Evolutionary conservation across 1,140 invertebrate genomes (phyloP), one percentile per base, ranked within the genome.

Genomic region (Drosophila sp.): DNA sequence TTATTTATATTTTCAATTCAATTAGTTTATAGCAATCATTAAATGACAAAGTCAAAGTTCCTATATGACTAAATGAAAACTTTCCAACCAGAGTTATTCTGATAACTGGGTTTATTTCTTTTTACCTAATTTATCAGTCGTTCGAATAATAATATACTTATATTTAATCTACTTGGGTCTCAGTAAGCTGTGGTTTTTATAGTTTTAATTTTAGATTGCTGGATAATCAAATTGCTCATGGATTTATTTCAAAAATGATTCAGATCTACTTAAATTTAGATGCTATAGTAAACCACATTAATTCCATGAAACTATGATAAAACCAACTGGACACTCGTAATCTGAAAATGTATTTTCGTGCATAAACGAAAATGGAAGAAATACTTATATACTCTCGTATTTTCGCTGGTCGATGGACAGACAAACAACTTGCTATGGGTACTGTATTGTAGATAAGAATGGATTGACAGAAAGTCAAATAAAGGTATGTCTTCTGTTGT

Each of bases 401-500:
- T 10, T 25, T 8, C 7, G 7, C 3, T 50, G 10, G 10, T 10
- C 35, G 35, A 50, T 50, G 44, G 44, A 50, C 44, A 50, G 8
- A 7, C 44, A 2, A 27, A 50, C 8, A 50, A 25, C 23, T 50
- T 25, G 44, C 44, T 23, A 50, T 25, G 23, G 23, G 23, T 8
- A 47, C 17, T 38, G 35, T 38, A 33, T 23, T 38, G 33, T 58
- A 58, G 56, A 61, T 61, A 61, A 61, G 58, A 27, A 10, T n/a
- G 27, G 11, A 17, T 33, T n/a, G 25, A 29, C 7, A 38, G 40
- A 55, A 67, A 55, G 55, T 62, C 68, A 84, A 80, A 80, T 64
- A 72, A 66, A 50, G 73, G 79, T 75, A 87, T 76, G 83, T 79
- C 56, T 25, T 27, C 44, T 73, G 17, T 17, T 17, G 17, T 74